Conservation (phyloP, 2,113 vertebrate genomes). For the Ageneiosus marmoratus region DNA sequence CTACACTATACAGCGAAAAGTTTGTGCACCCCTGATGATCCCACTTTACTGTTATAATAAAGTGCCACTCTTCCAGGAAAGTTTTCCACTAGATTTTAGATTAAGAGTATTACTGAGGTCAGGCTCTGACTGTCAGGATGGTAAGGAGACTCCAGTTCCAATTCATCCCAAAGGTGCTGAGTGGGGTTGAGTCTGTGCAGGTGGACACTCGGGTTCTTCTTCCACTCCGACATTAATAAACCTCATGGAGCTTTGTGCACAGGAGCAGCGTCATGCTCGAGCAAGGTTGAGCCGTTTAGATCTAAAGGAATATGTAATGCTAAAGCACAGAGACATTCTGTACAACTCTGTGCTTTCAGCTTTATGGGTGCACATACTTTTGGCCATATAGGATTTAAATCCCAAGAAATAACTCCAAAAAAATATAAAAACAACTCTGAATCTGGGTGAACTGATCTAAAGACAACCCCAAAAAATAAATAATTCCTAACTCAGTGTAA, state of each 20-base stretch:
- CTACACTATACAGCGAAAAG: background rate
- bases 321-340: background rate
- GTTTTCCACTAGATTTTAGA: too few relatives aligned
- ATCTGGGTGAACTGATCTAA: background rate
- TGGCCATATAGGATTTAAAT: background rate
- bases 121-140: background rate
- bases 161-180: background rate
- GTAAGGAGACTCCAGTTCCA: background rate
- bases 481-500: background rate
- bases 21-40: background rate
- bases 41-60: background rate
- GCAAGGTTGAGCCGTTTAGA: background rate
- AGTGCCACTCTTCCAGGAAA: too few relatives aligned
- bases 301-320: background rate
- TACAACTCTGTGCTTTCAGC: background rate
- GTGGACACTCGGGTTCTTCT: background rate
- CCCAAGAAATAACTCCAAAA: background rate
- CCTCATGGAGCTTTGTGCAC: background rate
- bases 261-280: background rate
- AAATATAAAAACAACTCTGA: background rate
- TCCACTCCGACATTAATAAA: background rate
- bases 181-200: background rate
- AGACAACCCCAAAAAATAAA: background rate
- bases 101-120: background rate
- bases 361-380: background rate